A percentile compares a stretch with the other conserved stretches of the same genome.
Evolutionary conservation across 1,140 invertebrate genomes (phyloP).

Genomic region (Coenobita brevimanus): DNA sequence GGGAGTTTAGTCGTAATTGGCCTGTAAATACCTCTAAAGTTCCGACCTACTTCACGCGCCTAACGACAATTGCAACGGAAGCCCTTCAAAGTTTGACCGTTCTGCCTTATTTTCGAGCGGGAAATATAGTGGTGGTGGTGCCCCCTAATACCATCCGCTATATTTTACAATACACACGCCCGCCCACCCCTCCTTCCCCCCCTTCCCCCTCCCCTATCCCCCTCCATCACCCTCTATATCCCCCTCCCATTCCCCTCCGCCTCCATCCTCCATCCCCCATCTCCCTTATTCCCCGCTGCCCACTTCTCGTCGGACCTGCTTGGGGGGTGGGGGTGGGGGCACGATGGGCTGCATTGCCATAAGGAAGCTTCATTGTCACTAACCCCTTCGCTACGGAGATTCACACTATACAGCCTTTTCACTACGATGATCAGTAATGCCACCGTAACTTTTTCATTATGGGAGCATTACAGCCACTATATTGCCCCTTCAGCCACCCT

Average conservation of each 20-base stretch:
- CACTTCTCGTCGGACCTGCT: neutral
- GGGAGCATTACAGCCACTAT: too few species aligned
- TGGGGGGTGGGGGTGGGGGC: too few species aligned
- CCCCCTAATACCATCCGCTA: neutral
- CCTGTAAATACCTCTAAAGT: slow-evolving; percentile 54
- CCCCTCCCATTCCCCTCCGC: neutral
- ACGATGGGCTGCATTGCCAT: too few species aligned
- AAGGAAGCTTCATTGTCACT: too few species aligned
- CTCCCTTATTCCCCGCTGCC: neutral
- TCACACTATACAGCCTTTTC: too few species aligned
- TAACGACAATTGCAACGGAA: slow-evolving; percentile 56
- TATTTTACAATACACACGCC: too few species aligned
- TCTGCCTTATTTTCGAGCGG: slow-evolving; percentile 47
- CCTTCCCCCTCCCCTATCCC: too few species aligned
- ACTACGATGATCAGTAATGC: too few species aligned
- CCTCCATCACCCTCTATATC: neutral
- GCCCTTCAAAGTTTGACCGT: slow-evolving; percentile 48
- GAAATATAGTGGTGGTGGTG: slow-evolving; percentile 25
- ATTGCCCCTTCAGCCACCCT: too few species aligned
- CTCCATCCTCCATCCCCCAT: neutral
- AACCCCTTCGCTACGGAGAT: too few species aligned
- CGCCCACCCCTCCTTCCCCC: neutral
- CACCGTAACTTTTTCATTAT: too few species aligned
- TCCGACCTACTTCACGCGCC: slow-evolving; percentile 49
- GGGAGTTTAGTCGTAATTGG: slow-evolving; percentile 44